Conservation (phyloP, 1,140 invertebrate genomes). For the Aporrectodea caliginosa region DNA sequence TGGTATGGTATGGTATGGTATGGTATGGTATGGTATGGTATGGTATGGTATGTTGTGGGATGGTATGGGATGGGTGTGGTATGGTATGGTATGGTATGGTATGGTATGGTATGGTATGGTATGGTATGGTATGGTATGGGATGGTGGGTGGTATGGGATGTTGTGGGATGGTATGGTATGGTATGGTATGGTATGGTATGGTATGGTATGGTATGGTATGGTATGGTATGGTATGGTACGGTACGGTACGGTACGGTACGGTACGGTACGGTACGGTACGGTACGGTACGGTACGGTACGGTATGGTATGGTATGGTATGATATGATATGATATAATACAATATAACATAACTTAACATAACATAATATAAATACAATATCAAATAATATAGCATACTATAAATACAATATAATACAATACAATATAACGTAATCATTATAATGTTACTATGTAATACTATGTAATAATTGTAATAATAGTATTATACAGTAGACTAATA, state of each 20-base stretch:
- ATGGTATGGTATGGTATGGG: conserved; percentile 36
- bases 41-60: not conserved
- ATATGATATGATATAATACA: conserved; percentile 34
- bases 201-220: conserved; percentile 35
- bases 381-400: conserved; percentile 34
- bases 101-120: conserved; percentile 37
- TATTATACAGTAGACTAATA: conserved; percentile 36
- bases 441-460: too few species aligned
- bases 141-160: conserved; percentile 35
- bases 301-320: conserved; percentile 35
- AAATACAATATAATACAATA: conserved; percentile 36
- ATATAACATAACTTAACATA: conserved; percentile 32
- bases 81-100: conserved; percentile 38
- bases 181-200: conserved; percentile 35
- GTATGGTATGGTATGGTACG: conserved; percentile 35
- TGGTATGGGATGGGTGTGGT: not conserved
- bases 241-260: conserved; percentile 36
- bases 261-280: conserved; percentile 34
- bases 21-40: conserved; percentile 20
- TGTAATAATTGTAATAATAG: conserved; percentile 33
- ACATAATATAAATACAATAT: conserved; percentile 29
- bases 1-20: conserved; percentile 32
- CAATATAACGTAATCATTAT: conserved; percentile 31
- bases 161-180: conserved; percentile 35
- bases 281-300: conserved; percentile 22